Percentiles rank a stretch among this genome's conserved stretches.
These are phyloP conservation scores for Megaceryle alcyon DNA, from an alignment of 2,797 vertebrate species.

Conservation along the genomic window DNA sequence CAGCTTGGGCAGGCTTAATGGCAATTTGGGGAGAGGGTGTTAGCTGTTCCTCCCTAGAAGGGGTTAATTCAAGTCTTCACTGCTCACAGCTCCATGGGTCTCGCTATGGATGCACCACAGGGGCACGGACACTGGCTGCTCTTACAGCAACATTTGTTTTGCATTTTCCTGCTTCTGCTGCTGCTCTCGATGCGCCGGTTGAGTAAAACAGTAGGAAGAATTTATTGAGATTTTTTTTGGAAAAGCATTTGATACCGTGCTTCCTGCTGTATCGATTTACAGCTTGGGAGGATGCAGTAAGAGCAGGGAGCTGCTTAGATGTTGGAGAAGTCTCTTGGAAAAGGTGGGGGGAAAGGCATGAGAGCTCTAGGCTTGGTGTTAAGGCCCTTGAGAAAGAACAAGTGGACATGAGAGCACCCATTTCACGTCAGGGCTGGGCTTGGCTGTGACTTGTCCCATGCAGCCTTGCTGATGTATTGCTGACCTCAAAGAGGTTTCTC, in stretches of 20 bases:
- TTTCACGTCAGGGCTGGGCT: background rate
- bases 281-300: background rate
- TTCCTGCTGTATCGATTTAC: conserved; percentile 28
- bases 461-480: background rate
- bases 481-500: background rate
- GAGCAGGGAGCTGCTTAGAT: background rate
- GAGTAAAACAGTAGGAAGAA: conserved; percentile 3
- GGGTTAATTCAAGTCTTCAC: background rate
- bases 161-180: background rate
- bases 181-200: background rate
- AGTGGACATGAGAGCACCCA: background rate
- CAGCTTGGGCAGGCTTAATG: background rate
- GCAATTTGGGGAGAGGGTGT: background rate
- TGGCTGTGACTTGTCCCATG: background rate
- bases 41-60: rapidly evolving
- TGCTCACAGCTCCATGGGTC: background rate
- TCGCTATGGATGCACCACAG: rapidly evolving
- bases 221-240: background rate
- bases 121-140: rapidly evolving
- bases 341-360: rapidly evolving
- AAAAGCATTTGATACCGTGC: background rate
- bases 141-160: background rate
- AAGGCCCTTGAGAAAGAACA: background rate
- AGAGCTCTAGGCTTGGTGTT: rapidly evolving
- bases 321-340: background rate